phyloP scores from a whole-genome alignment of 1,140 invertebrate species.

The Bombus cullumanus region DNA sequence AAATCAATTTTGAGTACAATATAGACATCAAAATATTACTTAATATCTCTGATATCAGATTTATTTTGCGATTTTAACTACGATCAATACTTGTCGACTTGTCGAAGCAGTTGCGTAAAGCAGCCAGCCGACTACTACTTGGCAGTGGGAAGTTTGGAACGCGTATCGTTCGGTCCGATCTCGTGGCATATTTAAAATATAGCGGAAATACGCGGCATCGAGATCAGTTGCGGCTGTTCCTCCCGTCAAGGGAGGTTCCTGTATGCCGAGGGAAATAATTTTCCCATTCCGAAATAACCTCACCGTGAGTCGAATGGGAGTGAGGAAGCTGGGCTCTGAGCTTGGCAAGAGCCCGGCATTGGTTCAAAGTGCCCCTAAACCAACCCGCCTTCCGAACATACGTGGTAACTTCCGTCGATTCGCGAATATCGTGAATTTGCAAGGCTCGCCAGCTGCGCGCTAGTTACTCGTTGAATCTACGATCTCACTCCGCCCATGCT shows the following conservation, averaged over 20 bases:
- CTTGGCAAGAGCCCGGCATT: conserved; percentile 68
- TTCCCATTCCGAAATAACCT: conserved; percentile 58
- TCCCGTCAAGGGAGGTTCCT: conserved; percentile 51
- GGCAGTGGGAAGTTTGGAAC: not conserved
- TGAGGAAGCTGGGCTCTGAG: conserved; percentile 4
- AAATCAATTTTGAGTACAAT: too few relatives aligned
- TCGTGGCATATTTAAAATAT: conserved; percentile 37
- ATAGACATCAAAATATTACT: too few relatives aligned
- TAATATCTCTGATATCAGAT: too few relatives aligned
- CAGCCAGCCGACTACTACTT: conserved; percentile 7
- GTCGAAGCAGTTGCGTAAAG: not conserved
- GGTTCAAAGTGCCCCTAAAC: conserved; percentile 52
- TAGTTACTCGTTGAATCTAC: conserved; percentile 49
- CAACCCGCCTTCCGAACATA: conserved; percentile 45
- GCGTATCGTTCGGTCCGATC: conserved; percentile 10
- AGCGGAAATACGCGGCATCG: conserved; percentile 34
- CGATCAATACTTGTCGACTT: not conserved
- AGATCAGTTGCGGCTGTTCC: conserved; percentile 22
- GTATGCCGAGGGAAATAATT: conserved; percentile 74
- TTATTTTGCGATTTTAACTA: not conserved
- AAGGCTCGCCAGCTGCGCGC: conserved; percentile 53
- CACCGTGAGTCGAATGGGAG: conserved; percentile 35
- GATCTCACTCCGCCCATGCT: conserved; percentile 18
- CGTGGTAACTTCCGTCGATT: conserved; percentile 56
- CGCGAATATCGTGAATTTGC: conserved; percentile 57